A percentile compares a stretch with the other conserved stretches of the same genome.
These are phyloP conservation scores for Melolontha melolontha DNA, from an alignment of 2,888 invertebrate genomes.

Conservation along the genomic window DNA sequence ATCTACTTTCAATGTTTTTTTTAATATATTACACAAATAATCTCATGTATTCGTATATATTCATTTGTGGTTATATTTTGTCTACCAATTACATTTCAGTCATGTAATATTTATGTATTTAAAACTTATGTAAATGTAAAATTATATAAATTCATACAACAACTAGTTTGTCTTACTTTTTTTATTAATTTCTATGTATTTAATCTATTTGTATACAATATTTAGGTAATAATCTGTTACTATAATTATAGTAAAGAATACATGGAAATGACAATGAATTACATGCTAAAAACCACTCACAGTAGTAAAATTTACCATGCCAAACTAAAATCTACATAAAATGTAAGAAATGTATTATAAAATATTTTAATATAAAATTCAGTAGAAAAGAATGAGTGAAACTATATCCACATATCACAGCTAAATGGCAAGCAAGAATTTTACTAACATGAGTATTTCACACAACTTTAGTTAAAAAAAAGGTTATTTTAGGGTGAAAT, in stretches of 20 bases:
- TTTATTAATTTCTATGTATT: conserved; percentile 24
- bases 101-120: conserved; percentile 17
- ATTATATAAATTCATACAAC: conserved; percentile 32
- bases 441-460: conserved; percentile 44
- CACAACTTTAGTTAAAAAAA: neutral
- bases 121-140: conserved; percentile 28
- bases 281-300: conserved; percentile 24
- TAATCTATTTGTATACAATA: conserved; percentile 42
- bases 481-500: conserved; percentile 42
- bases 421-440: conserved; percentile 43
- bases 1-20: conserved; percentile 3
- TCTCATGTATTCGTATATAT: conserved; percentile 18
- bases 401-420: conserved; percentile 45
- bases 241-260: conserved; percentile 30
- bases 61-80: conserved; percentile 18
- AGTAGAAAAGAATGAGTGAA: conserved; percentile 12
- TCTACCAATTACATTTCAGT: conserved; percentile 6
- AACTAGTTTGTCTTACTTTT: conserved; percentile 14
- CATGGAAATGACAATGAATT: conserved; percentile 37
- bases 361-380: conserved; percentile 17
- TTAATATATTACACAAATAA: conserved; percentile 13
- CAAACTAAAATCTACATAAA: conserved; percentile 26
- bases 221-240: conserved; percentile 30
- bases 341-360: conserved; percentile 14
- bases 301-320: conserved; percentile 20